Conservation (phyloP, 2,113 vertebrate species). For the Chunga burmeisteri region DNA sequence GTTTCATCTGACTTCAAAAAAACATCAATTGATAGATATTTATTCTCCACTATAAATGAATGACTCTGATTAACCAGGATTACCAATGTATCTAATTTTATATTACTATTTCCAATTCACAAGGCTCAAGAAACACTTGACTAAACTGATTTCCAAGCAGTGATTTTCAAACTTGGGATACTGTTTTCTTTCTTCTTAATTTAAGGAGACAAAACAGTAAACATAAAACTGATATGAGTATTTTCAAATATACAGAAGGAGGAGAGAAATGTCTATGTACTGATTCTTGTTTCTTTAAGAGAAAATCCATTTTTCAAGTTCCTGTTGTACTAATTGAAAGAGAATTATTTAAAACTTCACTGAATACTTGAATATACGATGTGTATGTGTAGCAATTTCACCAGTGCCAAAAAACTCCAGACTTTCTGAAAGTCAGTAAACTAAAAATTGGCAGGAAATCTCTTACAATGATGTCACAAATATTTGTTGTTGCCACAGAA, state of each 20-base stretch:
- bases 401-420: conserved; percentile 57
- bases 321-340: conserved; percentile 74
- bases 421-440: conserved; percentile 66
- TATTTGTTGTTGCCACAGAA: conserved; percentile 53
- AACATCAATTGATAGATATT: conserved; percentile 57
- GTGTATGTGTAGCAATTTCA: conserved; percentile 58
- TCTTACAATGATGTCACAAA: conserved; percentile 50
- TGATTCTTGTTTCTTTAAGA: conserved; percentile 67
- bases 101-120: background rate
- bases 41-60: conserved; percentile 52
- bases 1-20: conserved; percentile 74
- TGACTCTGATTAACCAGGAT: conserved; percentile 37
- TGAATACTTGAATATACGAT: conserved; percentile 73
- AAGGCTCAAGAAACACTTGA: conserved; percentile 11
- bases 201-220: conserved; percentile 50
- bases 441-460: conserved; percentile 61
- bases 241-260: conserved; percentile 58
- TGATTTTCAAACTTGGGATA: background rate
- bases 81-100: conserved; percentile 34
- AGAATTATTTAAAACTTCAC: conserved; percentile 79
- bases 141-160: conserved; percentile 7
- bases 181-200: background rate
- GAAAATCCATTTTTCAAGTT: conserved; percentile 71
- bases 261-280: conserved; percentile 41
- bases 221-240: conserved; percentile 31